A percentile compares a stretch with the other conserved stretches of the same genome.
Evolutionary conservation across 2,888 invertebrate genomes (phyloP).

Genomic region (Dugesia japonica): DNA sequence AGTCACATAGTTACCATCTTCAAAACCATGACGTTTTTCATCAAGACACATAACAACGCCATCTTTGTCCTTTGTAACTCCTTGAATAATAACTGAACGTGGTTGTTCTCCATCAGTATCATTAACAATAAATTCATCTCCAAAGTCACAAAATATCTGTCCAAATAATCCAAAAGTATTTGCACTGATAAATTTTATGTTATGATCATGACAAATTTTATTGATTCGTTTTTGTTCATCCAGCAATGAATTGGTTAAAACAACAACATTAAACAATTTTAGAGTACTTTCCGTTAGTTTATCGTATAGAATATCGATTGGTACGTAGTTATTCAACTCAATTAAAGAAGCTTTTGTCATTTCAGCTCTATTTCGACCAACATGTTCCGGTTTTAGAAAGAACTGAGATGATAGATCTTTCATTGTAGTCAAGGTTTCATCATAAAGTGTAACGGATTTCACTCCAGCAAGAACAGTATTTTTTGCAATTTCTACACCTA

Average conservation of each 20-base stretch:
- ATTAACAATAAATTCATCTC: constrained; percentile 67
- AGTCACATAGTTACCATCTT: constrained; percentile 85
- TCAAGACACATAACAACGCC: constrained; percentile 85
- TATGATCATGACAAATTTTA: constrained; percentile 64
- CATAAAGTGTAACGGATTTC: constrained; percentile 86
- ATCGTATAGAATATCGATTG: constrained; percentile 55
- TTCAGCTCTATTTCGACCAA: constrained; percentile 74
- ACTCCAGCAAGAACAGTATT: constrained; percentile 94
- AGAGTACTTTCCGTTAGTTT: not conserved
- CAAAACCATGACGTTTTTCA: constrained; percentile 82
- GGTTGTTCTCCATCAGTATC: constrained; percentile 68
- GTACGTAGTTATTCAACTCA: constrained; percentile 78
- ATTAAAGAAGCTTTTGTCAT: constrained; percentile 64
- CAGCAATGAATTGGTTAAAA: constrained; percentile 27
- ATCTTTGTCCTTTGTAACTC: constrained; percentile 49
- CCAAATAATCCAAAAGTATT: constrained; percentile 80
- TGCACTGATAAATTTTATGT: constrained; percentile 70
- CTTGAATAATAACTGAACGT: constrained; percentile 29
- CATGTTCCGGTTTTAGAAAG: constrained; percentile 63
- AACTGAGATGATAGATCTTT: constrained; percentile 72
- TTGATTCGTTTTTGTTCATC: constrained; percentile 67
- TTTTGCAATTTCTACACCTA: constrained; percentile 92
- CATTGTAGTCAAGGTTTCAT: constrained; percentile 59
- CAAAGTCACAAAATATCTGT: constrained; percentile 91
- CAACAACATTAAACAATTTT: constrained; percentile 24